Evolutionary conservation across 2,888 invertebrate species (phyloP).

Genomic region (Flexamia atlantica): DNA sequence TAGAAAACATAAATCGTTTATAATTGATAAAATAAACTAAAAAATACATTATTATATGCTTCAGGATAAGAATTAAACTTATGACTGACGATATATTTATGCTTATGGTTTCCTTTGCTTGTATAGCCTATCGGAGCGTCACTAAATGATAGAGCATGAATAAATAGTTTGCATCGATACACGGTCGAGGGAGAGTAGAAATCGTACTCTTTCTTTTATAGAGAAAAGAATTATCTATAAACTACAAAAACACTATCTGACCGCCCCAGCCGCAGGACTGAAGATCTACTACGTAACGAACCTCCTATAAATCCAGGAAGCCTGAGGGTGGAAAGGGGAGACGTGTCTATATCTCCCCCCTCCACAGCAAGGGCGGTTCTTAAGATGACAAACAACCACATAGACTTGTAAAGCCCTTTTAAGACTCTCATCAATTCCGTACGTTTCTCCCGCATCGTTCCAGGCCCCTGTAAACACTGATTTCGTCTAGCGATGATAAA

Average conservation of each 20-base stretch:
- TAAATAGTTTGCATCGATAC: no score
- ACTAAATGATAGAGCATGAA: no score
- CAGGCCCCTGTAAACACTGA: not conserved
- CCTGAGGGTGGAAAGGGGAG: not conserved
- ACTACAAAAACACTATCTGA: not conserved
- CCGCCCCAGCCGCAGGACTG: not conserved
- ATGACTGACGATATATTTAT: no score
- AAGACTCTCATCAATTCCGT: constrained; percentile 50
- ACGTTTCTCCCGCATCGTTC: constrained; percentile 3
- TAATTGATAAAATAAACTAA: no score
- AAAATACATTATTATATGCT: no score
- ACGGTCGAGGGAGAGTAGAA: no score
- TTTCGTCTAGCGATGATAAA: not conserved
- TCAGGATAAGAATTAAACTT: no score
- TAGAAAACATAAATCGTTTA: no score
- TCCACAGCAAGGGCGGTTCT: not conserved
- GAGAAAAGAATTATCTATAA: not conserved
- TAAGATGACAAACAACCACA: constrained; percentile 55
- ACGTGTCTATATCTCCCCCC: constrained; percentile 20
- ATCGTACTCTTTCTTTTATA: no score
- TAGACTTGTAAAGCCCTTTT: constrained; percentile 54
- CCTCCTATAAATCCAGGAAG: not conserved
- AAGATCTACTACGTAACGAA: constrained; percentile 12
- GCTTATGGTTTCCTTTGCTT: no score
- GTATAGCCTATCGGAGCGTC: no score